Evolutionary conservation across 2,113 vertebrate genomes (phyloP).

Genomic region (Pipa parva): DNA sequence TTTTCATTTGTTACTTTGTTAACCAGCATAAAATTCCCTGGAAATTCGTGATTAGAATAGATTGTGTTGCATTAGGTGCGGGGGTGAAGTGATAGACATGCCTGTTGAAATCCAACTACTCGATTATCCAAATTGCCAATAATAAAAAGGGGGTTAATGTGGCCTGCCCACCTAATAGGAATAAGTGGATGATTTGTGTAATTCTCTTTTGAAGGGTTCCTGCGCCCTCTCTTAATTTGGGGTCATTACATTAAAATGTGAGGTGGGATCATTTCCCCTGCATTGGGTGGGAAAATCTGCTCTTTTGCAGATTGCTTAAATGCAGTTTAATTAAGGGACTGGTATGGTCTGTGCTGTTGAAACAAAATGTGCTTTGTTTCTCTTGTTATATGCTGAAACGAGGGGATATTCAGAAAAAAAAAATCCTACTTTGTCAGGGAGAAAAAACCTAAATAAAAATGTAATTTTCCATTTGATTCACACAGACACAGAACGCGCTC

Average conservation of each 20-base stretch:
- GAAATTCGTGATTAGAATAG: constrained; percentile 84
- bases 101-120: constrained; percentile 75
- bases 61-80: constrained; percentile 70
- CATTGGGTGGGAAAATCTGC: constrained; percentile 57
- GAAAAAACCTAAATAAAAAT: background rate
- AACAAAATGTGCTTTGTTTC: background rate
- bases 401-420: background rate
- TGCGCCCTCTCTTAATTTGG: constrained; percentile 89
- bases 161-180: constrained; percentile 69
- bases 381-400: background rate
- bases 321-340: constrained; percentile 48
- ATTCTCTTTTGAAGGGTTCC: constrained; percentile 85
- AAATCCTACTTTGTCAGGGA: background rate
- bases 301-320: constrained; percentile 62
- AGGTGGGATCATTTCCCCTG: constrained; percentile 79
- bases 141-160: constrained; percentile 77
- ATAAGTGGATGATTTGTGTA: constrained; percentile 87
- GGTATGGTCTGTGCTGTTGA: constrained; percentile 30
- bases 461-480: background rate
- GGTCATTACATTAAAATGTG: constrained; percentile 86
- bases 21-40: constrained; percentile 74
- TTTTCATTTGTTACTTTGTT: constrained; percentile 53
- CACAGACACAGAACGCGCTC: no score
- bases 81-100: constrained; percentile 56
- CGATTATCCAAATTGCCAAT: constrained; percentile 84